Conservation (phyloP, 2,113 vertebrate species). For the Carassius auratus region DNA sequence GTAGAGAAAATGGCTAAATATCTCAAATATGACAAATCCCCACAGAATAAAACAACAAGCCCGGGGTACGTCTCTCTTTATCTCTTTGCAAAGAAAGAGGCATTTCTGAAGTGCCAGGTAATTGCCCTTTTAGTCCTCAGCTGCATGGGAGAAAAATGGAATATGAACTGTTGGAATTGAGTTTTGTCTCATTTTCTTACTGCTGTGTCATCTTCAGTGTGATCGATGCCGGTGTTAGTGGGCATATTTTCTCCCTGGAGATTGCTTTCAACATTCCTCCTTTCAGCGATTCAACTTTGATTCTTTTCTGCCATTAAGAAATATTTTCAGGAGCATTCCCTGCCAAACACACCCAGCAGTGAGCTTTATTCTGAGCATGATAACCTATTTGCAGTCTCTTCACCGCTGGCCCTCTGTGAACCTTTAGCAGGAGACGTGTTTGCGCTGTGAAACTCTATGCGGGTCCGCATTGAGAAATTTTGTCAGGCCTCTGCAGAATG, state of each 20-base stretch:
- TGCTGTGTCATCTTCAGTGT: conserved; percentile 54
- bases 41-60: conserved; percentile 63
- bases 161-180: conserved; percentile 68
- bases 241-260: conserved; percentile 51
- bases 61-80: conserved; percentile 71
- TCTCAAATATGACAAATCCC: conserved; percentile 74
- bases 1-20: conserved; percentile 78
- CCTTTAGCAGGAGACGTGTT: not conserved
- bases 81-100: conserved; percentile 73
- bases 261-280: conserved; percentile 48
- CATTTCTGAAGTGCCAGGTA: conserved; percentile 69
- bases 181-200: conserved; percentile 61
- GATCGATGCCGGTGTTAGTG: conserved; percentile 48
- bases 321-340: conserved; percentile 18
- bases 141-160: conserved; percentile 58
- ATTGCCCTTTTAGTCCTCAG: conserved; percentile 67
- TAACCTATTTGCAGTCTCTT: not conserved
- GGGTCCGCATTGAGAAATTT: conserved; percentile 5
- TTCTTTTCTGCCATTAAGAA: conserved; percentile 2
- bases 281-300: conserved; percentile 24
- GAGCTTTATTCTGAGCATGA: conserved; percentile 34
- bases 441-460: not conserved
- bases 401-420: not conserved
- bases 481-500: not conserved
- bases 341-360: conserved; percentile 23